Base-by-base conservation (phyloP, 1,140 invertebrate genomes). In the Daktulosphaira vitifoliae region DNA sequence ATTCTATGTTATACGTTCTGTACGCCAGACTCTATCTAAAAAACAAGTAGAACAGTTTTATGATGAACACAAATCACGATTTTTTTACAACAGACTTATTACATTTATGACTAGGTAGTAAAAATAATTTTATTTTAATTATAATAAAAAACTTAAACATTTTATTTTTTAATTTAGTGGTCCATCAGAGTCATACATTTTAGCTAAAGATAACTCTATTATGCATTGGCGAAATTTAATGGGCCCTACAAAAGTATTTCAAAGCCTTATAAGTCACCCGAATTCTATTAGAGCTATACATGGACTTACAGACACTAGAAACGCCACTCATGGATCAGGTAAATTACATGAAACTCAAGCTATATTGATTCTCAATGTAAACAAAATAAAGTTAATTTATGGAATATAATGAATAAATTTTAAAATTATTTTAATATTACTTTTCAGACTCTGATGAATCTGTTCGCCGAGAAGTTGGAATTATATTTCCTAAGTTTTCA, bases 271-370 rank as follows among this genome's bases (percentile, higher is more conserved):
- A 73, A 82, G 81, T 70, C 80, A 84, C 49, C 91, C 91, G 2
- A 71, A 85, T 56, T 83, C 82, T 67, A 84, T 96, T 64, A 78
- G 92, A 70, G 89, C 88, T 2, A 76, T 80, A 70, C 94, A 84
- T 80, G 92, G 92, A 1, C 74, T 94, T 2, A 90, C 91, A 1
- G 92, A 96, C 74, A 95, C 92, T 0, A 84, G 91, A 73, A 96
- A 96, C 80, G 90, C 88, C 18, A 84, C 85, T 50, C 92, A 96
- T 78, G 92, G 92, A 33, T 94, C 91, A 76, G 89, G 88, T 89
- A 52, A 68, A 52, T 66, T 37, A 13, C 3, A 15, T 13, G 16
- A n/a, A n/a, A 9, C 4, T 16, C 52, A 49, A 42, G 20, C 74
- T 66, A 67, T 62, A 7, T 51, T 44, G 4, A 38, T 18, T 16